phyloP scores from a whole-genome alignment of 2,888 invertebrate genomes.

The Erpobdella octoculata region DNA sequence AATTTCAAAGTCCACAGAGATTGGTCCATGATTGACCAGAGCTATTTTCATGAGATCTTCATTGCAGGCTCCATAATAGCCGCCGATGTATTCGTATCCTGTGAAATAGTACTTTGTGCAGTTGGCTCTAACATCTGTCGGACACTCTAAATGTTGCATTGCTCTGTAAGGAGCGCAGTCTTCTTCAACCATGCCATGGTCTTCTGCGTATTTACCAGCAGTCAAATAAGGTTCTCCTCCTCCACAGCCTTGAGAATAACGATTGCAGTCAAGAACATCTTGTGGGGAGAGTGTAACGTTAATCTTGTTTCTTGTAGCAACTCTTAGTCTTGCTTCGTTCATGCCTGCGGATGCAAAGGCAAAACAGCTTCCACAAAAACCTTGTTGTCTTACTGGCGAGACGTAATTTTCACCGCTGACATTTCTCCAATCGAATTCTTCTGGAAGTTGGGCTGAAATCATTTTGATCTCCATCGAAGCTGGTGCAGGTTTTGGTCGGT shows the following conservation, averaged over 20 bases:
- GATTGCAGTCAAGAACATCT: slow-evolving; percentile 55
- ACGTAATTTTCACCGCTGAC: slow-evolving; percentile 46
- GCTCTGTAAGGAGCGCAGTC: slow-evolving; percentile 54
- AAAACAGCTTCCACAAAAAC: slow-evolving; percentile 55
- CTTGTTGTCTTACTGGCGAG: slow-evolving; percentile 50
- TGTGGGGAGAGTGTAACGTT: slow-evolving; percentile 53
- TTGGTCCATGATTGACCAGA: slow-evolving; percentile 53
- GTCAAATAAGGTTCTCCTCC: slow-evolving; percentile 49
- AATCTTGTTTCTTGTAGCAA: slow-evolving; percentile 52
- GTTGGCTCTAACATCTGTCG: slow-evolving; percentile 40
- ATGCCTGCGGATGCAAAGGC: slow-evolving; percentile 55
- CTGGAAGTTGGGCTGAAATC: slow-evolving; percentile 41
- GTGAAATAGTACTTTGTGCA: slow-evolving; percentile 53
- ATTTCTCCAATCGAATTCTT: slow-evolving; percentile 49
- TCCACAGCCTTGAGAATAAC: slow-evolving; percentile 54
- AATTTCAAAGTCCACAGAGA: slow-evolving; percentile 54
- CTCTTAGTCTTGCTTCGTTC: slow-evolving; percentile 53
- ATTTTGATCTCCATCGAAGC: slow-evolving; percentile 39
- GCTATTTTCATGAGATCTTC: slow-evolving; percentile 53
- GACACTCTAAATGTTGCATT: slow-evolving; percentile 48
- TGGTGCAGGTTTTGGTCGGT: slow-evolving; percentile 41
- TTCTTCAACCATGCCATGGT: slow-evolving; percentile 54
- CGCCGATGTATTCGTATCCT: slow-evolving; percentile 55
- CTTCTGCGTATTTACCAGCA: slow-evolving; percentile 50
- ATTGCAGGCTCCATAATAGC: slow-evolving; percentile 54